Percentiles rank a stretch among this genome's conserved stretches.
phyloP scores from a whole-genome alignment of 2,888 invertebrate genomes.

The Suillia variegata region DNA sequence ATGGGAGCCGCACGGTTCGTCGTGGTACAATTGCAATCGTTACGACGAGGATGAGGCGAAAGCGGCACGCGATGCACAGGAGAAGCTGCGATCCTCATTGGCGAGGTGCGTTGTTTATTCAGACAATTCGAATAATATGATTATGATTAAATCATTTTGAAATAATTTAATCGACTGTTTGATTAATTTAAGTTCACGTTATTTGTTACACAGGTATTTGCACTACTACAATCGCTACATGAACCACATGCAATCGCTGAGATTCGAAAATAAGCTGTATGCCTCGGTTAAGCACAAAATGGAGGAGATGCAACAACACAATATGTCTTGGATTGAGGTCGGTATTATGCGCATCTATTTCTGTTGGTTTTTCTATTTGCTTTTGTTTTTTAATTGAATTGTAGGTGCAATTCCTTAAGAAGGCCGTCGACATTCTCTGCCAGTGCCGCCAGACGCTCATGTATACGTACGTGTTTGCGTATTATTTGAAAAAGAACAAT shows the following conservation, averaged over 20 bases:
- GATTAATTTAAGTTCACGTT: not conserved
- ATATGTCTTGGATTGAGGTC: constrained; percentile 99
- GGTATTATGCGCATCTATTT: not conserved
- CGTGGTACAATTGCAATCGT: constrained; percentile 98
- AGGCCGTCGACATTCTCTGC: constrained; percentile 95
- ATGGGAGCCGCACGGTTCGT: constrained; percentile 98
- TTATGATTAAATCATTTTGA: not conserved
- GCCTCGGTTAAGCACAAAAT: constrained; percentile 96
- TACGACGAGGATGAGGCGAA: constrained; percentile 97
- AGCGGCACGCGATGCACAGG: constrained; percentile 95
- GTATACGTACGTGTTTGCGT: constrained; percentile 99
- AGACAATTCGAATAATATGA: not conserved
- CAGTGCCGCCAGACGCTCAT: constrained; percentile 97
- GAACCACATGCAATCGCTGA: constrained; percentile 98
- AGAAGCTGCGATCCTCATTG: constrained; percentile 88
- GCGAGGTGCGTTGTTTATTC: constrained; percentile 73
- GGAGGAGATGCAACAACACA: constrained; percentile 99
- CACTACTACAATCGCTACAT: constrained; percentile 99
- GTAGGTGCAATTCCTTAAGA: constrained; percentile 95
- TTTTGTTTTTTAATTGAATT: constrained; percentile 3
- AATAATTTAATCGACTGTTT: not conserved
- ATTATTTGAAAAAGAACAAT: constrained; percentile 96
- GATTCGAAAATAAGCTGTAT: constrained; percentile 96
- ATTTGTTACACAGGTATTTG: constrained; percentile 72
- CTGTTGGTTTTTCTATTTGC: not conserved